Conservation (phyloP, 2,797 vertebrate species). For the Acipenser ruthenus region DNA sequence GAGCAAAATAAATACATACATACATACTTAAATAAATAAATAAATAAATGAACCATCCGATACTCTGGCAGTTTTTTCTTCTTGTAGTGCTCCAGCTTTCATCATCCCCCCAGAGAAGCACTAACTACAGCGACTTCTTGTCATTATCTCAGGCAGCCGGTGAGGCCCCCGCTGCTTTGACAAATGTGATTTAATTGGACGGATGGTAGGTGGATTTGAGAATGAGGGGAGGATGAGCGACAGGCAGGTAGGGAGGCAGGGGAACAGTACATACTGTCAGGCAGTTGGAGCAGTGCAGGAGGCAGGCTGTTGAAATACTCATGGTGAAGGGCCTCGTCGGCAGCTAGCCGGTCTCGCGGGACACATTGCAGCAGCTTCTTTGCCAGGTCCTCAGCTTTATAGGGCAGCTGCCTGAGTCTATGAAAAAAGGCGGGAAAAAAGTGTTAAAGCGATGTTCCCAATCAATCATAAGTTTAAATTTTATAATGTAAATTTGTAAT, state of each 20-base stretch:
- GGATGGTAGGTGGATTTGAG: constrained; percentile 3
- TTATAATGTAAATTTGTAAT: too few relatives aligned
- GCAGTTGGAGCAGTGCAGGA: constrained; percentile 63
- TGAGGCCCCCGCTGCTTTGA: neutral
- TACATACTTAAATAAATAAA: neutral
- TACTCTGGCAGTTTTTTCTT: neutral
- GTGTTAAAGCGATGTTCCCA: too few relatives aligned
- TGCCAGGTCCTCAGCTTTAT: constrained; percentile 70
- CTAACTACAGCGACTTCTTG: constrained; percentile 1
- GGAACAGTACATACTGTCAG: constrained; percentile 58
- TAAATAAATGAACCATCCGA: neutral
- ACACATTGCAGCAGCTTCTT: constrained; percentile 63
- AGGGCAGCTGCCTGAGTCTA: constrained; percentile 67
- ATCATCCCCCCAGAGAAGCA: constrained; percentile 1
- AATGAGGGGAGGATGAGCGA: constrained; percentile 3
- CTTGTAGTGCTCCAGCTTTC: neutral
- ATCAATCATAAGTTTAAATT: too few relatives aligned
- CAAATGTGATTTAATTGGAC: constrained; percentile 5
- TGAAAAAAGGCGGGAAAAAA: constrained; percentile 24
- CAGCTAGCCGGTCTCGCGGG: constrained; percentile 60
- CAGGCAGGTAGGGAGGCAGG: constrained; percentile 1
- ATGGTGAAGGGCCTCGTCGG: constrained; percentile 60
- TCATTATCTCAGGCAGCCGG: neutral
- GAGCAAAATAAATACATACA: neutral
- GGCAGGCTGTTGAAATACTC: constrained; percentile 74